phyloP scores from a whole-genome alignment of 2,797 vertebrate species.

The Kryptolebias ocellatus region DNA sequence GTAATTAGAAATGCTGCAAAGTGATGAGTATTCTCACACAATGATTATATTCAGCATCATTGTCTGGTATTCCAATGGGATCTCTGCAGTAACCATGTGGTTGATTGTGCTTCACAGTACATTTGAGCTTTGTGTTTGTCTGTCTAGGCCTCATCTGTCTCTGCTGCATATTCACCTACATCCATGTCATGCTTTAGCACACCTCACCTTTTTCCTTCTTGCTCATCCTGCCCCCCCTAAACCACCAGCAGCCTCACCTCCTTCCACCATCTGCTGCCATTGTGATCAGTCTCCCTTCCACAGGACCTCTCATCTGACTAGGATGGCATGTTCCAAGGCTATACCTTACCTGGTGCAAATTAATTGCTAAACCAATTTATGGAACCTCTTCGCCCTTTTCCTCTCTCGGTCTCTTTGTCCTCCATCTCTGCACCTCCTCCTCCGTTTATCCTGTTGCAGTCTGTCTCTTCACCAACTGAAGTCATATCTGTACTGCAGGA shows the following conservation, averaged over 20 bases:
- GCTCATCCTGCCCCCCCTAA: conserved; percentile 55
- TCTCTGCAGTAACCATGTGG: conserved; percentile 59
- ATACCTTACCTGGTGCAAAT: conserved; percentile 84
- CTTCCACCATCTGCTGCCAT: conserved; percentile 92
- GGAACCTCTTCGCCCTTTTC: conserved; percentile 36
- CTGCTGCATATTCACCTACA: conserved; percentile 53
- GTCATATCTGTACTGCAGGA: conserved; percentile 73
- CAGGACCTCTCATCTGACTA: conserved; percentile 81
- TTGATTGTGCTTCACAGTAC: conserved; percentile 85
- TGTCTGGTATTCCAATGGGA: conserved; percentile 57
- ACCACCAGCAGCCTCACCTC: conserved; percentile 63
- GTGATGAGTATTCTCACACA: conserved; percentile 67
- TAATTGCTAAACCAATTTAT: conserved; percentile 81
- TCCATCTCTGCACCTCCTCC: conserved; percentile 42
- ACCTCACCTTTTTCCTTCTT: conserved; percentile 63
- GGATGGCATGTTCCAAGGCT: conserved; percentile 93
- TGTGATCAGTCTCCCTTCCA: conserved; percentile 90
- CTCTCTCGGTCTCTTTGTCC: conserved; percentile 39
- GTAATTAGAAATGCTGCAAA: conserved; percentile 74
- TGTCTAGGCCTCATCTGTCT: conserved; percentile 72
- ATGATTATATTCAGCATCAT: conserved; percentile 68
- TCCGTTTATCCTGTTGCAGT: conserved; percentile 38
- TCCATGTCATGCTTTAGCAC: conserved; percentile 47
- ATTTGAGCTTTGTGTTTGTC: conserved; percentile 77
- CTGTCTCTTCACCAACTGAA: conserved; percentile 68